Conservation (phyloP, 2,888 invertebrate species). For the Lithophane ornitopus region DNA sequence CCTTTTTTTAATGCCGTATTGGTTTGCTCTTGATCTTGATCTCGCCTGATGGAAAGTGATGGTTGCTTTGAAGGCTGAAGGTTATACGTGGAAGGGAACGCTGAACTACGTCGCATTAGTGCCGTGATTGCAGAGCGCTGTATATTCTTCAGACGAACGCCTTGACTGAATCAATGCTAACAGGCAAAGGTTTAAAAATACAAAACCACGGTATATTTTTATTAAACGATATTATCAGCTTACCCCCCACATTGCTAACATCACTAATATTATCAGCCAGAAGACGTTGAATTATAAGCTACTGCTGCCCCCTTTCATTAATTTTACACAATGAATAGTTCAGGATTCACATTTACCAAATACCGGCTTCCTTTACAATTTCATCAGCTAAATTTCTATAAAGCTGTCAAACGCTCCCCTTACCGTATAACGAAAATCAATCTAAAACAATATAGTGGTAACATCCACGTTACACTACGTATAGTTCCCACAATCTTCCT, state of each 20-base stretch:
- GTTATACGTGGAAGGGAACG: too few species aligned
- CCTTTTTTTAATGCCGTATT: too few species aligned
- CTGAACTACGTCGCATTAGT: not conserved
- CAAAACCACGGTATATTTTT: not conserved
- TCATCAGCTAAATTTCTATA: too few species aligned
- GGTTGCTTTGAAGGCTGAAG: too few species aligned
- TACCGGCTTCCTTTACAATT: not conserved
- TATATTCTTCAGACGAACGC: not conserved
- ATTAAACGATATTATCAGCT: not conserved
- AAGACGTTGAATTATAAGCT: not conserved
- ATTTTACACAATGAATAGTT: not conserved
- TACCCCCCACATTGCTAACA: not conserved
- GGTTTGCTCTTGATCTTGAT: too few species aligned
- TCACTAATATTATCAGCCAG: not conserved
- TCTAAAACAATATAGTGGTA: constrained; percentile 33
- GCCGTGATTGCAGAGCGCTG: not conserved
- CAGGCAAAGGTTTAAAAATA: not conserved
- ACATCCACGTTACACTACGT: constrained; percentile 21
- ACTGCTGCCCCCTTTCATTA: not conserved
- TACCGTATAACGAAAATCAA: constrained; percentile 22
- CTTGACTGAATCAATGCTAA: not conserved
- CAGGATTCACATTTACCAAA: not conserved
- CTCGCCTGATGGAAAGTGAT: too few species aligned
- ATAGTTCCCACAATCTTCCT: constrained; percentile 67
- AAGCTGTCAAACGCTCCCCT: too few species aligned